phyloP scores from a whole-genome alignment of 1,140 invertebrate species.

The Mizuhopecten yessoensis region DNA sequence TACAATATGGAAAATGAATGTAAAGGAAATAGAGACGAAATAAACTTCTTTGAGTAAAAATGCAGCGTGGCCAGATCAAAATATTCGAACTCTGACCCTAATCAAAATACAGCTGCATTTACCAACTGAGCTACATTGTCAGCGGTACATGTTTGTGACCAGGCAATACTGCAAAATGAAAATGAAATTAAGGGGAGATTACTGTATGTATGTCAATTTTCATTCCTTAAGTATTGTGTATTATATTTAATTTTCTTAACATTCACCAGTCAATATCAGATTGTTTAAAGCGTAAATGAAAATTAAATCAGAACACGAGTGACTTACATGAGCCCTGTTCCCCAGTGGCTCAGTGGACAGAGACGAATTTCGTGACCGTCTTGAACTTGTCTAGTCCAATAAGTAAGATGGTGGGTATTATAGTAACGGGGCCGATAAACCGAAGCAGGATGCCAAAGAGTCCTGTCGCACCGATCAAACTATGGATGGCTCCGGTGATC shows the following conservation, averaged over 20 bases:
- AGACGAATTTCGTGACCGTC: not conserved
- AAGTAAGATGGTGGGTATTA: not conserved
- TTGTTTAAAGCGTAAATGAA: not conserved
- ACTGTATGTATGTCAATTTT: no score
- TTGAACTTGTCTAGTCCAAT: conserved; percentile 3
- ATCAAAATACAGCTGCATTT: no score
- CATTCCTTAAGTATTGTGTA: not conserved
- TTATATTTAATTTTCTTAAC: not conserved
- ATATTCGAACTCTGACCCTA: no score
- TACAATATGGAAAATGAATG: no score
- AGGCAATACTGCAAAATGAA: no score
- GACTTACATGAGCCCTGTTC: conserved; percentile 20
- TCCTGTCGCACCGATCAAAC: not conserved
- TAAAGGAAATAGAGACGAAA: no score
- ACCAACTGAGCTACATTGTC: no score
- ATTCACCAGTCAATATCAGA: not conserved
- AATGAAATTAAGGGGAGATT: no score
- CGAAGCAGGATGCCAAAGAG: not conserved
- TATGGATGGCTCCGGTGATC: not conserved
- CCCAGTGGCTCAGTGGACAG: not conserved
- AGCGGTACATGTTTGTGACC: no score
- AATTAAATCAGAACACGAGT: not conserved
- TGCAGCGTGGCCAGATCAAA: no score
- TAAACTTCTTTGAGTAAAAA: no score
- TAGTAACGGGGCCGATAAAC: not conserved